Evolutionary conservation across 2,113 vertebrate genomes (phyloP).

Genomic region (Leucopsar rothschildi): DNA sequence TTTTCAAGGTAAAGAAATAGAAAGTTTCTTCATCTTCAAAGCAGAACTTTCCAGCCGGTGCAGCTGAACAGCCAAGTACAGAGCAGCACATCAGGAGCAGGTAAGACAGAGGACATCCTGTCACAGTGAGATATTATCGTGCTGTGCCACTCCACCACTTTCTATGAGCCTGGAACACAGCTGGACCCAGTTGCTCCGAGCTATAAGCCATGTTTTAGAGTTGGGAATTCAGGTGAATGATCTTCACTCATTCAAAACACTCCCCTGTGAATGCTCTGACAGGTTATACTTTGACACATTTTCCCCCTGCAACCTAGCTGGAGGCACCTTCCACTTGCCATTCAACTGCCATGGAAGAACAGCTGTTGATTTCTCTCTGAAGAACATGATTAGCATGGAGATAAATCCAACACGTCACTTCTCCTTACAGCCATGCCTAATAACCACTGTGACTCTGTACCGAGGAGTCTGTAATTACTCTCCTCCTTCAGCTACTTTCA

Average conservation of each 20-base stretch:
- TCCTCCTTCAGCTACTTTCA: constrained; percentile 42
- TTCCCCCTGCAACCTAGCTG: constrained; percentile 57
- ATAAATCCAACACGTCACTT: constrained; percentile 46
- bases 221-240: constrained; percentile 60
- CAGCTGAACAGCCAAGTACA: neutral
- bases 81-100: neutral
- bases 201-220: constrained; percentile 34
- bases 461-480: constrained; percentile 51
- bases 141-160: constrained; percentile 13
- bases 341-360: constrained; percentile 61
- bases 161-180: constrained; percentile 15
- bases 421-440: constrained; percentile 55
- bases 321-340: constrained; percentile 63
- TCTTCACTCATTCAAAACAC: constrained; percentile 58
- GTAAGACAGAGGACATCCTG: constrained; percentile 34
- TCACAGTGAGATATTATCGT: neutral
- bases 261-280: constrained; percentile 52
- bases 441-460: neutral
- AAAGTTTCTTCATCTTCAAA: neutral
- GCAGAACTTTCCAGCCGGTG: neutral
- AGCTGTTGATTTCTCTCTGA: constrained; percentile 66
- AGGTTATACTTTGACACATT: constrained; percentile 60
- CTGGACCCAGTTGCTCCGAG: constrained; percentile 33
- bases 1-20: neutral
- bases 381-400: constrained; percentile 66